Evolutionary conservation across 2,113 vertebrate species (phyloP).

Genomic region (Proterorhinus semilunaris): DNA sequence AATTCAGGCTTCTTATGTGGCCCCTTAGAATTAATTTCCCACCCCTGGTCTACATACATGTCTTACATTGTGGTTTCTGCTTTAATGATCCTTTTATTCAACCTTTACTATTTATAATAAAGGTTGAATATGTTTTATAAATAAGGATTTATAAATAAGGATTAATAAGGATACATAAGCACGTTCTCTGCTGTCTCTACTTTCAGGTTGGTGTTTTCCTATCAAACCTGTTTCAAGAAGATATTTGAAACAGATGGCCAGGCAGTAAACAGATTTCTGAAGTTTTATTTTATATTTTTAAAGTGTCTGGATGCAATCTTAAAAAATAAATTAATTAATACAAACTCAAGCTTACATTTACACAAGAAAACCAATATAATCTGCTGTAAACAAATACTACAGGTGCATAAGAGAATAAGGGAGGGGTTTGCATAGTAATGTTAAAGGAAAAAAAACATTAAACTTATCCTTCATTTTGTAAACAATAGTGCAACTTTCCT

Average conservation of each 20-base stretch:
- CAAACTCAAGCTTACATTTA: not conserved
- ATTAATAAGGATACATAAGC: too few relatives aligned
- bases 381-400: slow-evolving; percentile 1
- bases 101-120: not conserved
- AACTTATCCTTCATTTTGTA: not conserved
- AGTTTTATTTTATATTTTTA: slow-evolving; percentile 42
- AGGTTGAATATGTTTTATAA: too few relatives aligned
- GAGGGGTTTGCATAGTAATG: slow-evolving; percentile 24
- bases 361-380: not conserved
- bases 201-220: too few relatives aligned
- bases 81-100: not conserved
- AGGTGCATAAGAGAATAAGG: slow-evolving; percentile 1
- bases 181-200: too few relatives aligned
- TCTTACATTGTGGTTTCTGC: not conserved
- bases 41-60: too few relatives aligned
- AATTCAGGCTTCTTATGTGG: too few relatives aligned
- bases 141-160: too few relatives aligned
- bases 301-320: not conserved
- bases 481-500: slow-evolving; percentile 39
- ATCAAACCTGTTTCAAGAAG: too few relatives aligned
- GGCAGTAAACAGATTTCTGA: slow-evolving; percentile 42
- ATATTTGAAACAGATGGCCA: not conserved
- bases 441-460: slow-evolving; percentile 5
- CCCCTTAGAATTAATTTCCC: too few relatives aligned
- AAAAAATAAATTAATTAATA: not conserved